A percentile compares a stretch with the other conserved stretches of the same genome.
phyloP scores from a whole-genome alignment of 2,113 vertebrate genomes.

The Alaudala cheleensis region DNA sequence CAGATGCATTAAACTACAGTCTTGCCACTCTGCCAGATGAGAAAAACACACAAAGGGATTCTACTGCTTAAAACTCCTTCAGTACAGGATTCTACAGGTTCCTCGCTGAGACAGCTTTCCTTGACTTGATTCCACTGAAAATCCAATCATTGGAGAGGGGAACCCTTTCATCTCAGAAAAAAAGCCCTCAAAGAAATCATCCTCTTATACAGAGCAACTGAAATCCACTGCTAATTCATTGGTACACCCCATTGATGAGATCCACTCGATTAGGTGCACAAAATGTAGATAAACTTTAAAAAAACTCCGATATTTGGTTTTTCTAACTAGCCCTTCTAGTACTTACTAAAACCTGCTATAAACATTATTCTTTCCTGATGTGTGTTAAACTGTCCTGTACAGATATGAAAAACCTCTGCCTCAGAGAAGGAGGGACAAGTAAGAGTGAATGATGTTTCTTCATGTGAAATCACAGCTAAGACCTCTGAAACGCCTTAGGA shows the following conservation, averaged over 20 bases:
- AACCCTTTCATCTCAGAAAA: not conserved
- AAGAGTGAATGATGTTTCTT: not conserved
- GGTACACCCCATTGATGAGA: not conserved
- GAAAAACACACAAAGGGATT: not conserved
- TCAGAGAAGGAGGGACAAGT: not conserved
- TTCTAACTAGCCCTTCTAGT: not conserved
- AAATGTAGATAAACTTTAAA: not conserved
- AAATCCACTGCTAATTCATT: not conserved
- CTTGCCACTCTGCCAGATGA: not conserved
- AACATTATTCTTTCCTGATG: not conserved
- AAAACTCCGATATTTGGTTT: not conserved
- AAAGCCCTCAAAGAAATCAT: not conserved
- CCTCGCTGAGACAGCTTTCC: not conserved
- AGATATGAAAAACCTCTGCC: not conserved
- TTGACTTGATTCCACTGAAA: not conserved
- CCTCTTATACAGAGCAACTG: not conserved
- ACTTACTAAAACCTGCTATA: not conserved
- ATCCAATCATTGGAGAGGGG: fast-evolving
- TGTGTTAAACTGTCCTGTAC: not conserved
- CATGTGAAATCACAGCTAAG: not conserved
- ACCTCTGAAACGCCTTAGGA: not conserved
- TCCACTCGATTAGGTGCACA: not conserved
- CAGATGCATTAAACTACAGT: not conserved
- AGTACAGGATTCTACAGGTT: not conserved
- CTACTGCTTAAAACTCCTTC: not conserved